Evolutionary conservation across 2,113 vertebrate genomes (phyloP), one percentile per base, ranked within the genome.

Genomic region (Panthera uncia): DNA sequence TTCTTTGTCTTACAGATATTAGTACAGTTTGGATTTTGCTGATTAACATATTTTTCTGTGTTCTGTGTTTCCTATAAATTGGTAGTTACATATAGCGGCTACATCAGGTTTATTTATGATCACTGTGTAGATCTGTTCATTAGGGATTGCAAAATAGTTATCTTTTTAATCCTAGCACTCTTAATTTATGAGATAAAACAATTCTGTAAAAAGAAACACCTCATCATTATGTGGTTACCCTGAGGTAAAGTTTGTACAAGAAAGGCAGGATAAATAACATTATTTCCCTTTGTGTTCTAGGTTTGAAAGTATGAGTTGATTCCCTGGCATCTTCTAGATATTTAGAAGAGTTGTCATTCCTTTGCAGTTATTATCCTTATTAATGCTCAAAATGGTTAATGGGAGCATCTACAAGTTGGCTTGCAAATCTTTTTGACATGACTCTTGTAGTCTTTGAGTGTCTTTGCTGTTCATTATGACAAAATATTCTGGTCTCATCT

Each of bases 391-490:
- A 96, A 85, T 95, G 10, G 25, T 74, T 76, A 55, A 27, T 79
- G 80, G 52, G 61, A 87, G 2, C 65, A 31, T 82, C 19, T 88
- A 7, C 57, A 79, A 78, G 7, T 90, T 91, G n/a, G 8, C 45
- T 27, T 91, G 41, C 90, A n/a, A 71, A 73, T 97, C 88, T 12
- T 86, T 94, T 97, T 89, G 69, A 85, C 71, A 25, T 80, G 68
- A 79, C n/a, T 19, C 31, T 41, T 61, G 36, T 9, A 45, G 15
- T 86, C 71, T 82, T 94, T 71, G 85, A 97, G 27, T 9, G 19
- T 93, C 31, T 89, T 82, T 85, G 57, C 23, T 92, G 78, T 79
- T 23, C 10, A 55, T 27, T 87, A 27, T 48, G 66, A 91, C 18
- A 90, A 18, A 71, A 27, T 87, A 45, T 90, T 97, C 48, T n/a